phyloP scores from a whole-genome alignment of 2,113 vertebrate genomes.

The Labeo catla region DNA sequence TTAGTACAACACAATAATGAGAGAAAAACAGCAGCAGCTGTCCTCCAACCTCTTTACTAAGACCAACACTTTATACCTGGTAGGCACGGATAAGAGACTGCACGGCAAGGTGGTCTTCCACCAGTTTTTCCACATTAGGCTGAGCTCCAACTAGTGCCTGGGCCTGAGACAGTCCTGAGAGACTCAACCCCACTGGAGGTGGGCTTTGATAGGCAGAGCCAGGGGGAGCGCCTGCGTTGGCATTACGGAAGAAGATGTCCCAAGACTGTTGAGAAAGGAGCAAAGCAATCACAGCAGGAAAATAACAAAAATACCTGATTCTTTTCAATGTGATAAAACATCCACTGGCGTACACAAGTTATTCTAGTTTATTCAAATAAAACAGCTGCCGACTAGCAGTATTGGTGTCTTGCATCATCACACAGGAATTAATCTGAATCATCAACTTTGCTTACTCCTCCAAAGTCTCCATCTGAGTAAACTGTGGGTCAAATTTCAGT shows the following conservation, averaged over 20 bases:
- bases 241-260: slow-evolving; percentile 93
- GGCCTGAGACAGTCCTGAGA: slow-evolving; percentile 69
- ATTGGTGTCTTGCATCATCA: background rate
- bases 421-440: background rate
- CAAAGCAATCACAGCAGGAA: background rate
- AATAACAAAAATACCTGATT: background rate
- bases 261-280: slow-evolving; percentile 83
- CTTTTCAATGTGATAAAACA: background rate
- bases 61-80: slow-evolving; percentile 78
- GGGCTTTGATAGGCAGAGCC: slow-evolving; percentile 88
- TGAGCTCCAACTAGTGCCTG: slow-evolving; percentile 77
- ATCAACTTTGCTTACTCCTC: background rate
- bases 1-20: background rate
- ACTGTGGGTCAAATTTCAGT: background rate
- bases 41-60: background rate
- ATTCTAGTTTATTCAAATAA: background rate
- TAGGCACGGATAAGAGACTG: slow-evolving; percentile 94
- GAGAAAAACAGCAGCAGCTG: background rate
- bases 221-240: slow-evolving; percentile 82
- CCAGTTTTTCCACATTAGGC: slow-evolving; percentile 87
- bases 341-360: background rate
- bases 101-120: slow-evolving; percentile 92
- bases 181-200: slow-evolving; percentile 71
- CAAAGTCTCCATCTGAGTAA: background rate
- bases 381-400: background rate